Evolutionary conservation across 2,113 vertebrate species (phyloP).

Genomic region (Percina caprodes): DNA sequence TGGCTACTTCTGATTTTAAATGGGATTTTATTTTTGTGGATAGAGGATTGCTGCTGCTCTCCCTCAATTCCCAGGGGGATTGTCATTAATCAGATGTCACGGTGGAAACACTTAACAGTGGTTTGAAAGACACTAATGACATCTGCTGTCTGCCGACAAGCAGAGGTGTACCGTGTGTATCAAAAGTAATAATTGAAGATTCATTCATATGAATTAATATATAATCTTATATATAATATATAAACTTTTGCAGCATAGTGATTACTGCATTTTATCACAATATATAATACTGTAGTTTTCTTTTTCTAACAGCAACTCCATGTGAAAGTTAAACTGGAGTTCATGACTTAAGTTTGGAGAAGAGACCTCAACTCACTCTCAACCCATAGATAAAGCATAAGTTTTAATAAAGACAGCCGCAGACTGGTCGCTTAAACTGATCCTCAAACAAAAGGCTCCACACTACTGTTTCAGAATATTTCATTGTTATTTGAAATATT

Average conservation of each 20-base stretch:
- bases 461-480: conserved; percentile 6
- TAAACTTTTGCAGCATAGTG: neutral
- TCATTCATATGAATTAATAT: neutral
- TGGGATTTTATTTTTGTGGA: conserved; percentile 46
- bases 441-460: conserved; percentile 28
- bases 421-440: conserved; percentile 3
- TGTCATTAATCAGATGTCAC: conserved; percentile 73
- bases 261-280: neutral
- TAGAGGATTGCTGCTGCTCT: conserved; percentile 50
- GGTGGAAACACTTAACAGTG: conserved; percentile 53
- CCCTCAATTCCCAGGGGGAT: conserved; percentile 37
- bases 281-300: neutral
- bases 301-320: neutral
- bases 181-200: neutral
- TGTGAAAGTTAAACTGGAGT: conserved; percentile 14
- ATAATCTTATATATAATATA: neutral
- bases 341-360: neutral
- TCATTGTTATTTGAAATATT: conserved; percentile 6
- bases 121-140: conserved; percentile 41
- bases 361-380: neutral
- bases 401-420: neutral
- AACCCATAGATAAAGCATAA: neutral
- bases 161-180: neutral
- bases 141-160: conserved; percentile 35
- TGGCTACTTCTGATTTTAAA: conserved; percentile 47